Evolutionary conservation across 2,888 invertebrate species (phyloP), one percentile per base, ranked within the genome.

Genomic region (Scaeva pyrastri): DNA sequence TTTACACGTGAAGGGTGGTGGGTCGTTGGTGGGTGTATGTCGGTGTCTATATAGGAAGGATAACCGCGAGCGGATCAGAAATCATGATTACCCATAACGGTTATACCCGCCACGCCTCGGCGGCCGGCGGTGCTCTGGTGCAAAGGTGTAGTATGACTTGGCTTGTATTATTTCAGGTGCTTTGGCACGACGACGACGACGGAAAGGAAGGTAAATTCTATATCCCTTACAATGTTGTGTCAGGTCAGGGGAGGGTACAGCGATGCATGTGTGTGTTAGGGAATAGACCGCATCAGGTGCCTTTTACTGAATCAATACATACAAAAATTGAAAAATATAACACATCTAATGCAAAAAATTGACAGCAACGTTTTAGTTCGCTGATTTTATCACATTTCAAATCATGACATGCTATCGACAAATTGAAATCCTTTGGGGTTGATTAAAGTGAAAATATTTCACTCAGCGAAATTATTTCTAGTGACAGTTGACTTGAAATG

Each of bases 301-400:
- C 76, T 43, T 73, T 64, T 45, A 56, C 31, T 55, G 1, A 3
- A 3, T 4, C 50, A 45, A 45, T 10, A 8, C 2, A 43, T 43
- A n/a, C 8, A 31, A n/a, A n/a, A n/a, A n/a, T n/a, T n/a, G n/a
- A n/a, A n/a, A n/a, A 1, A 31, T 31, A 2, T n/a, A 26, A 2
- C 5, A 14, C 26, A 16, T 6, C 45, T 48, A 23, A 31, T 58
- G 58, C 36, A 75, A 58, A 75, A 58, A 68, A 62, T 26, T 56
- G 43, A 80, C 43, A 52, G 55, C 43, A 70, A 36, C 79, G 79
- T 52, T 68, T 68, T 75, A 80, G 79, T 64, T 79, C 74, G 74
- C 70, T 84, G 84, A 84, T 84, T 84, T 84, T 84, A 84, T 84
- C 79, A 75, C 80, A 84, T 84, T 84, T 84, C 74, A 62, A 80